These are phyloP conservation scores for Amblyornis subalaris DNA, from an alignment of 2,113 vertebrate species.

Conservation along the genomic window DNA sequence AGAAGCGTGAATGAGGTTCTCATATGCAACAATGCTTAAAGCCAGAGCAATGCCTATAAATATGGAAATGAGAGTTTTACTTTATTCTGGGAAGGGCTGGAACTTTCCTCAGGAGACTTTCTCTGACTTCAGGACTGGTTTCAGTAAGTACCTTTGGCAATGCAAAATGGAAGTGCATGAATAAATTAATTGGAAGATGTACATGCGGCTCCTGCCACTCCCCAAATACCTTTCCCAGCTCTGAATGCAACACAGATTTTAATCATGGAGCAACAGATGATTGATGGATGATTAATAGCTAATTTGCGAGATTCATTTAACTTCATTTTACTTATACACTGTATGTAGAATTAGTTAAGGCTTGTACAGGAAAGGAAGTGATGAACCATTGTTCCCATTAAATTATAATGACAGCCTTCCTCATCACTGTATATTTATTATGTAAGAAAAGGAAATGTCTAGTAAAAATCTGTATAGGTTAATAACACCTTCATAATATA, in stretches of 20 bases:
- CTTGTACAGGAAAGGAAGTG: conserved; percentile 73
- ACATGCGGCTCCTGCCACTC: conserved; percentile 33
- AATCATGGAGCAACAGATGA: conserved; percentile 71
- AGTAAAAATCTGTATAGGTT: conserved; percentile 83
- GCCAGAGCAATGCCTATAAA: not conserved
- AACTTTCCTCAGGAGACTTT: conserved; percentile 22
- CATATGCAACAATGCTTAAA: not conserved
- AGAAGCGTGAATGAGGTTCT: conserved; percentile 12
- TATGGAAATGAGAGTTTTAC: conserved; percentile 25
- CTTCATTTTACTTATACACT: conserved; percentile 76
- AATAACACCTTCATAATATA: conserved; percentile 85
- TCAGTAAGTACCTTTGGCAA: conserved; percentile 1
- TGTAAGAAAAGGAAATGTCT: conserved; percentile 83
- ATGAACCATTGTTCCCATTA: conserved; percentile 79
- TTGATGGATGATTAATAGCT: conserved; percentile 73
- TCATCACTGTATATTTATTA: conserved; percentile 81
- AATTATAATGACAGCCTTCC: conserved; percentile 83
- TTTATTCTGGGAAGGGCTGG: not conserved
- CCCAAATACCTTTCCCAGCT: conserved; percentile 52
- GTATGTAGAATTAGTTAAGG: conserved; percentile 78
- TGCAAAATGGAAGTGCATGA: not conserved
- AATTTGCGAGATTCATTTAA: conserved; percentile 70
- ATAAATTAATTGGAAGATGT: conserved; percentile 50
- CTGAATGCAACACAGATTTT: conserved; percentile 61
- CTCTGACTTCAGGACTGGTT: conserved; percentile 24